Evolutionary conservation across 1,140 invertebrate species (phyloP), one percentile per base, ranked within the genome.

Genomic region (Philaenus spumarius): DNA sequence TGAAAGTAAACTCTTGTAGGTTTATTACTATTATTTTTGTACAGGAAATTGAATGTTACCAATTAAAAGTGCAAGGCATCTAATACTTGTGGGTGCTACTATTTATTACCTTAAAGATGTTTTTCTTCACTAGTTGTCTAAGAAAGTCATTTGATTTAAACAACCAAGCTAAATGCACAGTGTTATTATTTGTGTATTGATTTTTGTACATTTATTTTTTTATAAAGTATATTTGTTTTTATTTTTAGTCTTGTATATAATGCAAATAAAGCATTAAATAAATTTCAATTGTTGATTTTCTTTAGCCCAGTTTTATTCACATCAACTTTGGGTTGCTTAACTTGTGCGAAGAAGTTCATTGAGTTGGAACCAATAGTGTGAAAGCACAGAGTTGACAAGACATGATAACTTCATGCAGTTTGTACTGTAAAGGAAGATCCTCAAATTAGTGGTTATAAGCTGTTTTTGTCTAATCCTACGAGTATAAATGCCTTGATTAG

Each of bases 201-300:
- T 23, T 50, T 50, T 50, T 50, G 47, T 50, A 50, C 47, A 50
- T 50, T 50, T 50, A 50, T 50, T 50, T 50, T 47, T 50, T 30
- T 50, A 50, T 50, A 26, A 24, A 12, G 45, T 47, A 20, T 46
- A 30, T 26, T 15, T 50, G 22, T 24, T 50, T 14, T 50, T 26
- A 23, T 20, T 23, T 14, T 17, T 26, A 26, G 47, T 50, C n/a
- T 50, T 50, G 22, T 50, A 50, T 50, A 26, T 22, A 30, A 50
- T 50, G 47, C 47, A 4, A 50, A 50, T 50, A 50, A 50, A 50
- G 15, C 47, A 50, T 34, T 50, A 4, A 17, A 19, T 4, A 47
- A 20, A 23, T 20, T 15, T 20, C 3, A 47, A 47, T 14, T 20
- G 15, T 47, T 47, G 4, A 3, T 20, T n/a, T n/a, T n/a, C n/a